Percentiles rank a stretch among this genome's conserved stretches.
phyloP scores from a whole-genome alignment of 2,113 vertebrate genomes.

The Mus spicilegus region DNA sequence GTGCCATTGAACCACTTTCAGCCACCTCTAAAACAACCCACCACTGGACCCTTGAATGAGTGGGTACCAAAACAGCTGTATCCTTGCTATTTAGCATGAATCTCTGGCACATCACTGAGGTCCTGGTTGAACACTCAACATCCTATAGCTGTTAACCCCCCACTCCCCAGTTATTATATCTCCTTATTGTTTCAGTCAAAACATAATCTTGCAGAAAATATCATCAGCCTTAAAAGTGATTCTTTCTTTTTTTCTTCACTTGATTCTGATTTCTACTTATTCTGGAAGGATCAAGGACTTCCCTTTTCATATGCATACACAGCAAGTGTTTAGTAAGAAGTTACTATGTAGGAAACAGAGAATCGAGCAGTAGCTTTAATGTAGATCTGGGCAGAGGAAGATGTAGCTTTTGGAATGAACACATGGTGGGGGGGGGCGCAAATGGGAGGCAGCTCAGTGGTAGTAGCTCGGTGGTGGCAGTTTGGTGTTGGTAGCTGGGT shows the following conservation, averaged over 20 bases:
- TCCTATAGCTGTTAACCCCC: accelerated
- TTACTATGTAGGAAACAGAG: not conserved
- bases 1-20: not conserved
- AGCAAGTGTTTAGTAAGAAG: not conserved
- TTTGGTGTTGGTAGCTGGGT: not conserved
- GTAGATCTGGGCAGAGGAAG: not conserved
- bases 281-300: not conserved
- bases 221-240: not conserved
- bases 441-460: not conserved
- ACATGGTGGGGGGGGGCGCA: no score
- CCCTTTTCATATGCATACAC: not conserved
- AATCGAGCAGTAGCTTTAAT: accelerated
- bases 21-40: not conserved
- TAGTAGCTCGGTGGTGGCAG: not conserved
- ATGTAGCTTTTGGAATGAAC: not conserved
- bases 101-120: not conserved
- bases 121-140: accelerated
- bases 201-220: not conserved
- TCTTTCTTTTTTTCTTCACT: not conserved
- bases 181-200: not conserved
- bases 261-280: not conserved
- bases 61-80: accelerated
- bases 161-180: accelerated
- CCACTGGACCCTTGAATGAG: not conserved
- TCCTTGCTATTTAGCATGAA: accelerated